Evolutionary conservation across 2,888 invertebrate genomes (phyloP), one percentile per base, ranked within the genome.

Genomic region (Andrena chrysosceles): DNA sequence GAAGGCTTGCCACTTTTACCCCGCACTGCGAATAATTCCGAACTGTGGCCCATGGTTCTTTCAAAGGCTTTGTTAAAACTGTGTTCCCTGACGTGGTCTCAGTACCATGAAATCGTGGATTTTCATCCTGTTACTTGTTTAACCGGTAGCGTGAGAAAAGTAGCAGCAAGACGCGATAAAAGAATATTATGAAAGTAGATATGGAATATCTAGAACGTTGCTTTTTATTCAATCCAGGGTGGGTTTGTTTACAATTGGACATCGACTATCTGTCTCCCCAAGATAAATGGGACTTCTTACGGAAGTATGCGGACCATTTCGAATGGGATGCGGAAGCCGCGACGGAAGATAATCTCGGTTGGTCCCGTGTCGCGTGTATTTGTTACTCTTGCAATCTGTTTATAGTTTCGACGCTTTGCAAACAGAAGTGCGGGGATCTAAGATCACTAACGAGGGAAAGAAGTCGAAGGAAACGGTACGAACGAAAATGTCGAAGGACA

Each of bases 41-140:
- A 95, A 82, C 80, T 95, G 6, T 95, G 95, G 95, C 94, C 95
- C 0, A 92, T 94, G 83, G 80, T 95, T 31, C 90, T 95, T 26
- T 91, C 93, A 3, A 95, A 95, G 90, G 95, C 94, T 1, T 81
- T 95, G 8, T 83, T 95, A 48, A 94, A 95, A 87, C 76, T 95
- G 16, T 94, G 94, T 0, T 91, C 93, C 16, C 80, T 94, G 60
- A 93, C 94, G 2, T 94, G 94, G 93, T 92, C 91, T 3, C 71
- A 82, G 5, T 71, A 84, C 1, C 85, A 87, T 13, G 94, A 95
- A 73, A 81, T 94, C 7, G 83, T 92, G 0, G 94, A 95, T 79
- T 95, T 94, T 84, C 93, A 94, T 87, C 93, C 94, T 10, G 91
- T 95, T 10, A 86, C 92, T 31, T 94, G 93, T 82, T 84, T 95